These are phyloP conservation scores for Babyrousa celebensis DNA, from an alignment of 2,797 vertebrate genomes.

Conservation along the genomic window DNA sequence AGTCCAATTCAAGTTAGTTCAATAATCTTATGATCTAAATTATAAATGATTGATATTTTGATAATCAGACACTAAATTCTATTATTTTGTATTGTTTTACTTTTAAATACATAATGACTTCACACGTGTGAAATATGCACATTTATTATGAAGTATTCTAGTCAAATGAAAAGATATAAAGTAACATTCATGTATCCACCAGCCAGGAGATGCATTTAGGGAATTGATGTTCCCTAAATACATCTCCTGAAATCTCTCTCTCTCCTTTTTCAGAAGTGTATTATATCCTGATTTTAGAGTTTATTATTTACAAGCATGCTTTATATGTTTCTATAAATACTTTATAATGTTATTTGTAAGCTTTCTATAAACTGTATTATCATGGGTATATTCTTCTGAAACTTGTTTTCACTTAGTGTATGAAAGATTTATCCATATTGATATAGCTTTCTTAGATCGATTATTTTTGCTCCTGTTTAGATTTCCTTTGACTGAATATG, in stretches of 20 bases:
- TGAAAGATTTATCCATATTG: neutral
- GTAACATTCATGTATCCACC: neutral
- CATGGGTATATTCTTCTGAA: neutral
- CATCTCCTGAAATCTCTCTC: neutral
- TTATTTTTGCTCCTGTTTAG: neutral
- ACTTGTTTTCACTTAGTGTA: neutral
- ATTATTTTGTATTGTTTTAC: neutral
- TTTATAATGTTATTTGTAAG: neutral
- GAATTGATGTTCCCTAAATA: neutral
- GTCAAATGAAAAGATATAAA: neutral
- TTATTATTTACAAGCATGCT: neutral
- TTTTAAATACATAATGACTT: neutral
- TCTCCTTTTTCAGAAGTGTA: neutral
- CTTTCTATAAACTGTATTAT: neutral
- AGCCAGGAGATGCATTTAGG: too few species aligned
- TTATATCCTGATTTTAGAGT: neutral
- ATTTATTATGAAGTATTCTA: neutral
- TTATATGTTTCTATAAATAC: neutral
- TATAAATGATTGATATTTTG: neutral
- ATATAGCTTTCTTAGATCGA: neutral
- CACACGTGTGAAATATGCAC: neutral
- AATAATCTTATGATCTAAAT: neutral
- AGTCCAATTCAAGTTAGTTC: neutral
- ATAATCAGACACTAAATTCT: neutral
- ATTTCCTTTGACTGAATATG: neutral